Conservation (phyloP, 2,113 vertebrate species). For the Dendrocopos noguchii region DNA sequence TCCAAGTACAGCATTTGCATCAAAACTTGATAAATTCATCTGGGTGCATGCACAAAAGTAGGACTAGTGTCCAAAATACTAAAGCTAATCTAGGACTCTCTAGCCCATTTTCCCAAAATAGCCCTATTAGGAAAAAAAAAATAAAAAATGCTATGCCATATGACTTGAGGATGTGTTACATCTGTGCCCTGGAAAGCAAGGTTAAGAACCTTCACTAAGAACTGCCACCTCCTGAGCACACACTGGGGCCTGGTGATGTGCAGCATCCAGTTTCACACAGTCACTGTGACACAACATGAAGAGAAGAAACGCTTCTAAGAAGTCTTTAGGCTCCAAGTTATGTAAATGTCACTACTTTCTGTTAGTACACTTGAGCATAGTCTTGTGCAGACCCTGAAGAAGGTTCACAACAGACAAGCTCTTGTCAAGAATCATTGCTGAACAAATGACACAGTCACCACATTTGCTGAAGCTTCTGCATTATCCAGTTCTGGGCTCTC, state of each 20-base stretch:
- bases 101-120: slow-evolving; percentile 70
- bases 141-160: background rate
- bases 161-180: slow-evolving; percentile 41
- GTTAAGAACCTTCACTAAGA: background rate
- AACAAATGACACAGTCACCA: background rate
- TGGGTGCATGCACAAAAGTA: slow-evolving; percentile 14
- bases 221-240: background rate
- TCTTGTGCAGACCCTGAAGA: background rate
- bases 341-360: background rate
- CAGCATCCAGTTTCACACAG: background rate
- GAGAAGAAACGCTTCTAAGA: background rate
- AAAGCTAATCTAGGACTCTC: slow-evolving; percentile 65
- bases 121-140: background rate
- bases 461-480: background rate
- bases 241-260: rapidly evolving
- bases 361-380: background rate
- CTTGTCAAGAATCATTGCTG: background rate
- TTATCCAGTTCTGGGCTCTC: background rate
- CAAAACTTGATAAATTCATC: slow-evolving; percentile 24
- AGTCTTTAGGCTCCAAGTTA: background rate
- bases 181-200: slow-evolving; percentile 44
- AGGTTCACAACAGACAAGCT: background rate
- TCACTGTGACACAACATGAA: rapidly evolving
- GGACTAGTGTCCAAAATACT: slow-evolving; percentile 63
- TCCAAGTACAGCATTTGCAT: background rate